Conservation (phyloP, 2,888 invertebrate species). For the Halictus quadricinctus region DNA sequence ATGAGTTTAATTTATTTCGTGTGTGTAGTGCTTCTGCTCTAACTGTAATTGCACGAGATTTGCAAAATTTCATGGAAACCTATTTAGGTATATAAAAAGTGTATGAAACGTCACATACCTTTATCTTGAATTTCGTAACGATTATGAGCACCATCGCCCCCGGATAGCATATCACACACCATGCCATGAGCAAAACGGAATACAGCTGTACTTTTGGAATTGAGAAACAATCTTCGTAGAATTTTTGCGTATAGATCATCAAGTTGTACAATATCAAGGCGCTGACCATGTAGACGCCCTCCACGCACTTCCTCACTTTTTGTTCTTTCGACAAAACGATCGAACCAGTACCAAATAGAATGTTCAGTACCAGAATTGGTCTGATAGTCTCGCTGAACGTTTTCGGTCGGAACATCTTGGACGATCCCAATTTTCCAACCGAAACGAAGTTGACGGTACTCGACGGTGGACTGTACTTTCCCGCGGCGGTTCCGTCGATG, state of each 20-base stretch:
- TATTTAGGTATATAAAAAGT: neutral
- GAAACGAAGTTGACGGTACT: neutral
- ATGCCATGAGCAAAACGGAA: no score
- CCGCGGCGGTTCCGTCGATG: neutral
- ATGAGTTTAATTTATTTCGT: no score
- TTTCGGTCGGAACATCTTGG: neutral
- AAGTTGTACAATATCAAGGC: neutral
- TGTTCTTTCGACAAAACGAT: neutral
- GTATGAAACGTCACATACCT: neutral
- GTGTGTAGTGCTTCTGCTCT: no score
- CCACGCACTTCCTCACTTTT: neutral
- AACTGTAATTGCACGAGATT: neutral
- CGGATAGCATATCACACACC: accelerated
- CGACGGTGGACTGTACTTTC: neutral
- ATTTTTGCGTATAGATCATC: accelerated
- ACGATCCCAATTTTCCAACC: neutral
- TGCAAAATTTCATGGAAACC: neutral
- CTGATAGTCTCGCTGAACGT: neutral
- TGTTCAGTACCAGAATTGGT: neutral
- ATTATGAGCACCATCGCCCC: neutral
- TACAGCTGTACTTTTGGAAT: no score
- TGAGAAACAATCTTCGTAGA: neutral
- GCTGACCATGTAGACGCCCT: neutral
- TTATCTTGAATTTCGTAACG: neutral
- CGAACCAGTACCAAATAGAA: neutral